Conservation (phyloP, 2,797 vertebrate species). For the Hypotaenidia okinawae region DNA sequence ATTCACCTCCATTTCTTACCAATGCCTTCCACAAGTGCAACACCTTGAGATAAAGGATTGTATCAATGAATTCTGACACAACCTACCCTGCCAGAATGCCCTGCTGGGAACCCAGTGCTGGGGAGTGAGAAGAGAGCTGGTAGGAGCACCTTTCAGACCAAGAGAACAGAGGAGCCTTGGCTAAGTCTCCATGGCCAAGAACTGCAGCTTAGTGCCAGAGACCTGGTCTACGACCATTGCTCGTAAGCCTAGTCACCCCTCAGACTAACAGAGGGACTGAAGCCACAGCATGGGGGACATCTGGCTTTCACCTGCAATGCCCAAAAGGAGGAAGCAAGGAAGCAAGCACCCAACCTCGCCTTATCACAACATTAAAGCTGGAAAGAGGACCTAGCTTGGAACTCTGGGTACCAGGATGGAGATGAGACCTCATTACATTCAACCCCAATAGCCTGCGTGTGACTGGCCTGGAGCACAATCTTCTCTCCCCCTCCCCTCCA, state of each 20-base stretch:
- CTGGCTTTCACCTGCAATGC: neutral
- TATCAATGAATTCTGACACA: neutral
- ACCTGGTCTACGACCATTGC: too few species aligned
- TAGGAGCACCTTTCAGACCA: neutral
- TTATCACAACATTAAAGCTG: neutral
- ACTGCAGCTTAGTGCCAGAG: neutral
- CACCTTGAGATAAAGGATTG: neutral
- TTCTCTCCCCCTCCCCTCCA: neutral
- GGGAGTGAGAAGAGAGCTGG: neutral
- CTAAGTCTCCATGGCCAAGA: neutral
- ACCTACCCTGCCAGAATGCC: neutral
- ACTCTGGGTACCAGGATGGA: neutral
- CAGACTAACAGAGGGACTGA: too few species aligned
- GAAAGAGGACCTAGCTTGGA: neutral
- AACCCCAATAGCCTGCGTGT: rapidly evolving
- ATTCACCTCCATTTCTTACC: neutral
- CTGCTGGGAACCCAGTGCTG: neutral
- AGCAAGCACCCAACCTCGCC: neutral
- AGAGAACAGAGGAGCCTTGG: neutral
- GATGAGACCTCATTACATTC: neutral
- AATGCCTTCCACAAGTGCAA: neutral
- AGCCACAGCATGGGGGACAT: neutral
- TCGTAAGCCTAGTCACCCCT: neutral
- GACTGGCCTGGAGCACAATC: neutral
- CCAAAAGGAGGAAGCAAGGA: neutral